These are phyloP conservation scores for Boloria selene DNA, from an alignment of 2,888 invertebrate species.

Conservation along the genomic window DNA sequence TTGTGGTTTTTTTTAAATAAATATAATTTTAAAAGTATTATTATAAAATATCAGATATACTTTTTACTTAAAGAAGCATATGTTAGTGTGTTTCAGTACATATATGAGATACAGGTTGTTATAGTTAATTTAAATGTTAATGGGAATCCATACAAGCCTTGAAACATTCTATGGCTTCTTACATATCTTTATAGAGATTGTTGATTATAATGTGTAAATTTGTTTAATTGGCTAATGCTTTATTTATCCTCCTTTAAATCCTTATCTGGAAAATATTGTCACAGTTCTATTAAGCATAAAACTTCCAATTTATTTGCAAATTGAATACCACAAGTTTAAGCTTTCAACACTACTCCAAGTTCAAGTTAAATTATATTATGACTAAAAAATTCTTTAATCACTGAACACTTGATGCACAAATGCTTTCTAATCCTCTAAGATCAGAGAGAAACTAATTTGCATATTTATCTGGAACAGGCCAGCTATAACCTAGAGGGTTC, in stretches of 20 bases:
- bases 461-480: constrained; percentile 60
- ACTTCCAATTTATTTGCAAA: constrained; percentile 35
- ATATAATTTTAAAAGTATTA: no score
- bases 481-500: constrained; percentile 68
- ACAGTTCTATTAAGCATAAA: neutral
- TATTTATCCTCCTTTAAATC: neutral
- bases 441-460: constrained; percentile 52
- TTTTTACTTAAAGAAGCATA: no score
- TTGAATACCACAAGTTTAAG: constrained; percentile 26
- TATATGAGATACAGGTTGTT: constrained; percentile 7
- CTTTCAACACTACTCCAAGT: no score
- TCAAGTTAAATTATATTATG: neutral
- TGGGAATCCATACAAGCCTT: constrained; percentile 14
- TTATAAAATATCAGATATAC: no score
- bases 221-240: neutral
- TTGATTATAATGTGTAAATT: neutral
- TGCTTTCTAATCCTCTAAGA: constrained; percentile 42
- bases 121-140: neutral
- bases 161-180: constrained; percentile 14
- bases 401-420: constrained; percentile 28
- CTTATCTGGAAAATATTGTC: neutral
- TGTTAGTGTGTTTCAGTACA: neutral
- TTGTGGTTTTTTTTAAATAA: no score
- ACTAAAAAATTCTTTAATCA: constrained; percentile 23
- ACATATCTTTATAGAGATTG: neutral